Evolutionary conservation across 2,113 vertebrate species (phyloP).

Genomic region (Pachypanchax playfairii): DNA sequence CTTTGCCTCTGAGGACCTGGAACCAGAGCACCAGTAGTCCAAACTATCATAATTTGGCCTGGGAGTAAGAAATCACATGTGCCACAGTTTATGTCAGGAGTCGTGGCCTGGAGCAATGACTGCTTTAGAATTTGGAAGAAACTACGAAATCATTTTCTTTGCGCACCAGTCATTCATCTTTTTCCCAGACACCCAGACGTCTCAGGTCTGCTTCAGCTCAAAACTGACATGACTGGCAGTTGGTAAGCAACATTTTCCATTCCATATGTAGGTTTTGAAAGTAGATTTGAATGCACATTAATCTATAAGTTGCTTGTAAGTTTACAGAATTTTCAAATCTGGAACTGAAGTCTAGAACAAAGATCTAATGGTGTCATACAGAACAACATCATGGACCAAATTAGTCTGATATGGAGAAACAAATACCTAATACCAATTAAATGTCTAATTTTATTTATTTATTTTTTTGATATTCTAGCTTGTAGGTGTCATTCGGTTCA

Average conservation of each 20-base stretch:
- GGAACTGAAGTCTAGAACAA: conserved; percentile 42
- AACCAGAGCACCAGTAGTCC: conserved; percentile 68
- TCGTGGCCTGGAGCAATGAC: conserved; percentile 63
- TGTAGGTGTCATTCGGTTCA: conserved; percentile 23
- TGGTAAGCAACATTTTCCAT: conserved; percentile 68
- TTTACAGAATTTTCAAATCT: conserved; percentile 52
- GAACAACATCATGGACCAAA: conserved; percentile 41
- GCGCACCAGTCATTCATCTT: conserved; percentile 76
- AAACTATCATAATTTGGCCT: conserved; percentile 70
- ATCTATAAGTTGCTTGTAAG: conserved; percentile 44
- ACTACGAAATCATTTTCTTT: conserved; percentile 75
- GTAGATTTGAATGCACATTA: conserved; percentile 58
- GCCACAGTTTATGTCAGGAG: conserved; percentile 75
- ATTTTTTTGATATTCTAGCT: neutral
- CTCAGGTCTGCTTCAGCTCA: conserved; percentile 77
- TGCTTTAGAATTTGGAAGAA: conserved; percentile 71
- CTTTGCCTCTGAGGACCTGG: conserved; percentile 39
- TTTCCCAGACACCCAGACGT: conserved; percentile 62
- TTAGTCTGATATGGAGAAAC: neutral
- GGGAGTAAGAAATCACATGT: conserved; percentile 74
- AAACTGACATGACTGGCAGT: conserved; percentile 64
- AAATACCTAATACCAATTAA: no score
- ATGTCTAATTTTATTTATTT: no score
- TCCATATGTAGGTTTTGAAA: conserved; percentile 38
- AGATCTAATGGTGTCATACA: conserved; percentile 43